A percentile compares a stretch with the other conserved stretches of the same genome.
These are phyloP conservation scores for Sparus aurata DNA, from an alignment of 2,797 vertebrate species.

Conservation along the genomic window DNA sequence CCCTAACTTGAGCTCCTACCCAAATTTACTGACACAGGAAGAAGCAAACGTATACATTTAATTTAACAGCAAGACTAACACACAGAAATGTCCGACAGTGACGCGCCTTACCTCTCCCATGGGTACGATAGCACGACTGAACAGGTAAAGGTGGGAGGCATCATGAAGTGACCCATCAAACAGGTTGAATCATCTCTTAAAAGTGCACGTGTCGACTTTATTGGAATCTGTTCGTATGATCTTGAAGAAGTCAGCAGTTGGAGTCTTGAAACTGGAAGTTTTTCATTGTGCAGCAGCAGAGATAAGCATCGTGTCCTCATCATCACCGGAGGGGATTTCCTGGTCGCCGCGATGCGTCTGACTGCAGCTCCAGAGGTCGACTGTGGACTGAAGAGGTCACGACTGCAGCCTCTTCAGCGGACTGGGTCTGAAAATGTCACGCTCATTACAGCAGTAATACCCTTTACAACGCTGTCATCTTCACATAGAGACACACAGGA, in stretches of 20 bases:
- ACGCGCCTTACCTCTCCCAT: no score
- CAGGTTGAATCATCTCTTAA: no score
- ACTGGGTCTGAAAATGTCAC: constrained; percentile 69
- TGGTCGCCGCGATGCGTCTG: constrained; percentile 9
- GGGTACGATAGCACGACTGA: no score
- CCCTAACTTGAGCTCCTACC: no score
- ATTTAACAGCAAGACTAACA: no score
- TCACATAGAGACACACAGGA: constrained; percentile 24
- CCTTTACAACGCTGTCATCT: constrained; percentile 51
- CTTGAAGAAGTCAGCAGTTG: neutral
- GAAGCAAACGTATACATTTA: no score
- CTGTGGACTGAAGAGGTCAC: constrained; percentile 31
- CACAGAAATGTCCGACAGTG: no score
- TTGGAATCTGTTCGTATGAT: neutral
- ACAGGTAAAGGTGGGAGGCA: no score
- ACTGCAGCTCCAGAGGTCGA: constrained; percentile 40
- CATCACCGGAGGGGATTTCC: constrained; percentile 50
- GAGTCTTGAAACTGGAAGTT: neutral
- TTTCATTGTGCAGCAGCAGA: constrained; percentile 28
- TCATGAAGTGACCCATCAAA: no score
- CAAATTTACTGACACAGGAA: no score
- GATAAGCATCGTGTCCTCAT: constrained; percentile 23
- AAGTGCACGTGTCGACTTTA: fast-evolving
- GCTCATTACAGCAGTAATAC: constrained; percentile 64
- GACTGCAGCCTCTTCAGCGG: constrained; percentile 40